A percentile compares a stretch with the other conserved stretches of the same genome.
phyloP scores from a whole-genome alignment of 2,797 vertebrate genomes.

The Rhinichthys osculus region DNA sequence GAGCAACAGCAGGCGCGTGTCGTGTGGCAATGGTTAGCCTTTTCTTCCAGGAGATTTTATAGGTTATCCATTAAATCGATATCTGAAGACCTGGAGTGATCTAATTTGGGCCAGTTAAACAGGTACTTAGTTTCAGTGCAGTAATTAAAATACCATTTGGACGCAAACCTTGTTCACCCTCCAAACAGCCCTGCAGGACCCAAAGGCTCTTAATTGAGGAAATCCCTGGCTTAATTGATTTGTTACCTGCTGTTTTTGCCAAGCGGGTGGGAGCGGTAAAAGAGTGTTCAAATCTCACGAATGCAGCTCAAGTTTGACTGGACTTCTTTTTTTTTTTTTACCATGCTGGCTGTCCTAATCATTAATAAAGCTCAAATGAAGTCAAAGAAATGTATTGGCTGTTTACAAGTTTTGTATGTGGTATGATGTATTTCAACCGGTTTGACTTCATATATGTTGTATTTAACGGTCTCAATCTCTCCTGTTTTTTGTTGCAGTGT shows the following conservation, averaged over 20 bases:
- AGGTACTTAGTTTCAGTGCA: conserved; percentile 62
- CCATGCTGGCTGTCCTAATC: not conserved
- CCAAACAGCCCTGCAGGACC: conserved; percentile 53
- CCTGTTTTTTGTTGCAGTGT: conserved; percentile 79
- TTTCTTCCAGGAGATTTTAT: conserved; percentile 60
- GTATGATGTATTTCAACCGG: not conserved
- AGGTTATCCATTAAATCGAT: conserved; percentile 70
- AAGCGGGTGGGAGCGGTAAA: conserved; percentile 42
- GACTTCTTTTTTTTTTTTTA: not conserved
- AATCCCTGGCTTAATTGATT: conserved; percentile 66
- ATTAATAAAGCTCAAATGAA: conserved; percentile 1
- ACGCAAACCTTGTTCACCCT: conserved; percentile 54
- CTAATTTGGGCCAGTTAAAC: conserved; percentile 67
- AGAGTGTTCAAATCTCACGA: conserved; percentile 2
- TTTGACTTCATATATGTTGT: conserved; percentile 35
- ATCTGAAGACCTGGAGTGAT: conserved; percentile 65
- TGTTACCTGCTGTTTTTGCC: conserved; percentile 54
- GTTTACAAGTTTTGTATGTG: not conserved
- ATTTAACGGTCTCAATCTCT: not conserved
- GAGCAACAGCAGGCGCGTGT: not conserved
- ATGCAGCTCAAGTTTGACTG: conserved; percentile 59
- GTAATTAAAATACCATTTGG: conserved; percentile 65
- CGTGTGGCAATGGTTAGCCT: not conserved
- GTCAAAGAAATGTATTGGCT: no score
- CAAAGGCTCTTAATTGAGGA: conserved; percentile 63